Percentiles rank a stretch among this genome's conserved stretches.
Conservation (phyloP, 2,888 invertebrate species). For the Cryptophagus acutangulus region DNA sequence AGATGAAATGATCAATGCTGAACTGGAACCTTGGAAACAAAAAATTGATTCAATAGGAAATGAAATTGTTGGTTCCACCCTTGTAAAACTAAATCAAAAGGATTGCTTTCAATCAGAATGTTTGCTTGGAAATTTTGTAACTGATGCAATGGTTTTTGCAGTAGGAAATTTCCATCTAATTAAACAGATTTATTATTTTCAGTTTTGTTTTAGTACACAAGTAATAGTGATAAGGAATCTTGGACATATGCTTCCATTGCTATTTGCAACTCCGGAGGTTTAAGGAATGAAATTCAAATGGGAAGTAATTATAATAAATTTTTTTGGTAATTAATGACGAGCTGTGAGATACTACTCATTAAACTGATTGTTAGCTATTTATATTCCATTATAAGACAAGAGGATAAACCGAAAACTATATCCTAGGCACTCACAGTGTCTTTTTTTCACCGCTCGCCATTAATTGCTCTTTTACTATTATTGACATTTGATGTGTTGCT, state of each 20-base stretch:
- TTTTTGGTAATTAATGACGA: not conserved
- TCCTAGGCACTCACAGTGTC: no score
- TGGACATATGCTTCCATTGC: constrained; percentile 69
- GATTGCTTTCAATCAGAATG: constrained; percentile 62
- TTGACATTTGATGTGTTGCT: no score
- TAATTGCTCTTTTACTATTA: no score
- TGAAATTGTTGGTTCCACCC: constrained; percentile 52
- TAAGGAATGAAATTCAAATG: constrained; percentile 62
- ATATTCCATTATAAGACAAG: no score
- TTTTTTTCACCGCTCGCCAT: no score
- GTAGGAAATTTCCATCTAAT: constrained; percentile 58
- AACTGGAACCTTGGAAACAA: constrained; percentile 57
- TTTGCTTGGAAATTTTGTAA: constrained; percentile 67
- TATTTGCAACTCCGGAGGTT: constrained; percentile 63
- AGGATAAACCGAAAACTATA: no score
- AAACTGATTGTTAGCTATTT: no score
- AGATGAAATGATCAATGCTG: constrained; percentile 59
- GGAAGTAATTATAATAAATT: constrained; percentile 50
- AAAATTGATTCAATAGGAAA: constrained; percentile 54
- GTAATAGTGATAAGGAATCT: constrained; percentile 46
- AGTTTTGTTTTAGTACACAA: constrained; percentile 46
- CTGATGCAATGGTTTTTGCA: constrained; percentile 64
- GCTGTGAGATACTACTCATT: no score
- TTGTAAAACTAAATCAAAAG: constrained; percentile 48
- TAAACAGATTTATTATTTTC: constrained; percentile 6